Percentiles rank a stretch among this genome's conserved stretches.
Evolutionary conservation across 2,888 invertebrate species (phyloP).

Genomic region (Ptilodon capucinus): DNA sequence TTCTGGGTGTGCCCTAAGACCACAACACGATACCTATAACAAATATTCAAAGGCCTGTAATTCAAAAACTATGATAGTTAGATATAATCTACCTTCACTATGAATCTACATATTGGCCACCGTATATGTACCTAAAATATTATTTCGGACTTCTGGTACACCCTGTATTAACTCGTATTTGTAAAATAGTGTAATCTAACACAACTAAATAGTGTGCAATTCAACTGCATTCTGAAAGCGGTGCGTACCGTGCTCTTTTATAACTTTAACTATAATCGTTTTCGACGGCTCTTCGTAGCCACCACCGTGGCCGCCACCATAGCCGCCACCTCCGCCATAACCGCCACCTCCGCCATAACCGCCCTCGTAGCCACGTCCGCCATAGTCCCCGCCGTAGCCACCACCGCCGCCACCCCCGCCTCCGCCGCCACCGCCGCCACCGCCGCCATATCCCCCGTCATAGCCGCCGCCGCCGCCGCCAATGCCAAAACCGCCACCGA

Average conservation of each 20-base stretch:
- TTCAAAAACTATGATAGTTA: too few relatives aligned
- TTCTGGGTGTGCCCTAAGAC: too few relatives aligned
- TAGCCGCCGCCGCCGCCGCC: constrained; percentile 40
- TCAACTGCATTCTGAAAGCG: constrained; percentile 4
- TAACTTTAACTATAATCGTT: constrained; percentile 49
- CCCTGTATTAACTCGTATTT: too few relatives aligned
- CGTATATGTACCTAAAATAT: too few relatives aligned
- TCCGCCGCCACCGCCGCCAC: constrained; percentile 21
- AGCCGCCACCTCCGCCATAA: constrained; percentile 15
- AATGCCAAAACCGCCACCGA: constrained; percentile 20
- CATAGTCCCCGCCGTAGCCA: constrained; percentile 34
- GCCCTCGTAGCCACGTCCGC: constrained; percentile 12
- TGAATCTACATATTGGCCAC: too few relatives aligned
- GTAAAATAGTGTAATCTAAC: neutral
- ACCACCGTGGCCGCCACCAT: constrained; percentile 31
- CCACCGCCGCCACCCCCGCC: constrained; percentile 35
- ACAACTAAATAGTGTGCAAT: neutral
- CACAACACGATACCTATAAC: too few relatives aligned
- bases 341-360: constrained; percentile 30
- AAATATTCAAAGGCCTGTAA: too few relatives aligned
- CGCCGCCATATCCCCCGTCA: constrained; percentile 14
- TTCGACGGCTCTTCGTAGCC: constrained; percentile 51
- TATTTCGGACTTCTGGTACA: too few relatives aligned
- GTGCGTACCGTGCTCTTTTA: constrained; percentile 50
- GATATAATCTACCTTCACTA: too few relatives aligned